Evolutionary conservation across 2,888 invertebrate species (phyloP).

Genomic region (Drosophila merina): DNA sequence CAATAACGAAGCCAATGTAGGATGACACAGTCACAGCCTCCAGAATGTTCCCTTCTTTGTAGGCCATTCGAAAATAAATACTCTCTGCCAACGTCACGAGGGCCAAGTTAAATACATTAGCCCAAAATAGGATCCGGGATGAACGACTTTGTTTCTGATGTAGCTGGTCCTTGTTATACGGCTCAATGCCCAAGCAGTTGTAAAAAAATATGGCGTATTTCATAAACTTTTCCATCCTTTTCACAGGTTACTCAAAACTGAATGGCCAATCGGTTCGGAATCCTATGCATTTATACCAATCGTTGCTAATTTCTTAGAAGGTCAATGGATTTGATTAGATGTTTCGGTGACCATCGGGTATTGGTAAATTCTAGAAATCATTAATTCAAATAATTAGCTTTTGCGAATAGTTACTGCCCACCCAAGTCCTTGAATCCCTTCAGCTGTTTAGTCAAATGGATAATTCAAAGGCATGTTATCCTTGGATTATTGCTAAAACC

Average conservation of each 20-base stretch:
- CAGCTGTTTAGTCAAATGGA: background rate
- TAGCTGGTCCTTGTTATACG: conserved; percentile 37
- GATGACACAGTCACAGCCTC: conserved; percentile 75
- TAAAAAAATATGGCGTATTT: conserved; percentile 75
- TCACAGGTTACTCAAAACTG: background rate
- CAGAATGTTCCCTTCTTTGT: conserved; percentile 57
- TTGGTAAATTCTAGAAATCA: background rate
- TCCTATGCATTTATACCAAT: background rate
- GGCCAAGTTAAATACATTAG: conserved; percentile 58
- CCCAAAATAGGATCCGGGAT: conserved; percentile 48
- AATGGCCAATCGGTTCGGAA: background rate
- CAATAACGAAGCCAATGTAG: conserved; percentile 73
- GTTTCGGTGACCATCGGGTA: background rate
- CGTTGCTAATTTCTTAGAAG: background rate
- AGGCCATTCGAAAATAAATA: conserved; percentile 59
- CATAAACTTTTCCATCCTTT: conserved; percentile 54
- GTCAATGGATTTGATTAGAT: background rate
- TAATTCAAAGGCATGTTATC: background rate
- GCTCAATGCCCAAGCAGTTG: conserved; percentile 60
- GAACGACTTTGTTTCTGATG: background rate
- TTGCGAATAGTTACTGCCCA: background rate
- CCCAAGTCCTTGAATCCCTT: background rate
- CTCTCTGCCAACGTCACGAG: conserved; percentile 50
- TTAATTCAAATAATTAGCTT: background rate
- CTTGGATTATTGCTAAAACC: background rate